These are phyloP conservation scores for Todiramphus chloris DNA, from an alignment of 2,113 vertebrate species.

Conservation along the genomic window DNA sequence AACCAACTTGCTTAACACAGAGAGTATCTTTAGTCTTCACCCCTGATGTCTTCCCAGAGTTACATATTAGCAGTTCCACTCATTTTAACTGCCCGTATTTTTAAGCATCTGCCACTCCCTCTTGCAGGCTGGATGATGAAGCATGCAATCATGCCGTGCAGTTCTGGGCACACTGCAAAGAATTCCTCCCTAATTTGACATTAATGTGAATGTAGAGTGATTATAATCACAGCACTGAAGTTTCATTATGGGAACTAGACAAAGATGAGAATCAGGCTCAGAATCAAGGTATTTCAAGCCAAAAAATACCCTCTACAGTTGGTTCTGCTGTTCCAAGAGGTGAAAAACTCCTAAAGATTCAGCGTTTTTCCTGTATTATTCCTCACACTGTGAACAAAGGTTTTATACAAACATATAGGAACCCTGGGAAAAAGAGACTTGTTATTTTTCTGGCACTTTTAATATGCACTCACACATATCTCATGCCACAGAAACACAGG, in stretches of 20 bases:
- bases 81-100: neutral
- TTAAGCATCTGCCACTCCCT: neutral
- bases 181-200: neutral
- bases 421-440: neutral
- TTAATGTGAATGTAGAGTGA: neutral
- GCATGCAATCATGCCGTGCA: neutral
- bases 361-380: neutral
- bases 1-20: neutral
- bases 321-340: neutral
- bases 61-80: neutral
- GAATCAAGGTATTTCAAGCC: neutral
- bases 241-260: neutral
- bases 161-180: neutral
- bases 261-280: neutral
- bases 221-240: neutral
- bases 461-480: neutral
- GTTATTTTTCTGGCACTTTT: neutral
- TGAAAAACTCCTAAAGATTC: neutral
- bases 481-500: neutral
- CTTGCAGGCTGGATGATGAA: neutral
- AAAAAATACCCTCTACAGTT: neutral
- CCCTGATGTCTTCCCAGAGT: neutral
- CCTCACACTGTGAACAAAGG: neutral
- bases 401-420: neutral
- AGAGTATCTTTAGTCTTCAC: neutral